Conservation (phyloP, 2,113 vertebrate species). For the Prionailurus bengalensis region DNA sequence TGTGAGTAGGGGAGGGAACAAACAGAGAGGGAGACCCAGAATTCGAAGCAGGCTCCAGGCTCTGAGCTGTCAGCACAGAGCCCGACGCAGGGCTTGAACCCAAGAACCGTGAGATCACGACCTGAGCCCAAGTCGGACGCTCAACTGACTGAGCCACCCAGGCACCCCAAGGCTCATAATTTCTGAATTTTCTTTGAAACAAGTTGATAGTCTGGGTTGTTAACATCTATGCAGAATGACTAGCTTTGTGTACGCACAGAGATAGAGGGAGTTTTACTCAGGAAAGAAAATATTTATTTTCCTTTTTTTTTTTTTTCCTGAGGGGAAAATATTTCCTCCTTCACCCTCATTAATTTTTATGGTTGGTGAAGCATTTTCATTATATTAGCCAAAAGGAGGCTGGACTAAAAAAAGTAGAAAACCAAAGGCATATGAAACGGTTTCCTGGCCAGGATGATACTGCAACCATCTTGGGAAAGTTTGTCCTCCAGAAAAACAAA, state of each 20-base stretch:
- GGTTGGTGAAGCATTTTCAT: constrained; percentile 42
- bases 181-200: constrained; percentile 24
- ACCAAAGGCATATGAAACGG: constrained; percentile 51
- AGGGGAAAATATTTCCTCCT: constrained; percentile 57
- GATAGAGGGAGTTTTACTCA: not conserved
- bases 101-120: no score
- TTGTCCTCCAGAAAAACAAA: constrained; percentile 55
- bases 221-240: not conserved
- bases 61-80: no score
- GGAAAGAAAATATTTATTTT: constrained; percentile 50
- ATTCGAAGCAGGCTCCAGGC: no score
- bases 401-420: constrained; percentile 44
- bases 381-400: constrained; percentile 43
- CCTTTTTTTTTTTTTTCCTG: not conserved
- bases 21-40: no score
- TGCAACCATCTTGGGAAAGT: not conserved
- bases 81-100: no score
- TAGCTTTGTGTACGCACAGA: not conserved
- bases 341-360: constrained; percentile 60
- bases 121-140: no score
- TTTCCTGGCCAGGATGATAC: constrained; percentile 25
- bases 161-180: not conserved
- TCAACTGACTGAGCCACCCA: no score
- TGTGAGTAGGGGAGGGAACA: no score
- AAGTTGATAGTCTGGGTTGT: not conserved